Conservation (phyloP, 2,888 invertebrate species). For the Rhaphigaster nebulosa region DNA sequence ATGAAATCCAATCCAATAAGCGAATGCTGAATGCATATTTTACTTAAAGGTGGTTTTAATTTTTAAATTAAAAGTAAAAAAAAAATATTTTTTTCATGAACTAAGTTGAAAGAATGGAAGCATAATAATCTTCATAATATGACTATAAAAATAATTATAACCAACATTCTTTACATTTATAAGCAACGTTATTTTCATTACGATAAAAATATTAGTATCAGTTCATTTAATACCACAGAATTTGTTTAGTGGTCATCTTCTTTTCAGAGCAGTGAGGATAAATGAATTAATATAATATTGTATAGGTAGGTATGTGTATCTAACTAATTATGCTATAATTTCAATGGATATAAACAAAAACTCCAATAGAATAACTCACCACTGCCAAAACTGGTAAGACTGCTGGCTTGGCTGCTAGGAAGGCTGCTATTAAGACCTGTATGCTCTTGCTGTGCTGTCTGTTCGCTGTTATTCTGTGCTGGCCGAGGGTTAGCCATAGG, state of each 20-base stretch:
- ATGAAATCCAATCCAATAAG: too few species aligned
- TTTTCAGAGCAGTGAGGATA: too few species aligned
- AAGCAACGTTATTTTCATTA: background rate
- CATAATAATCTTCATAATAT: background rate
- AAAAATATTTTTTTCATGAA: too few species aligned
- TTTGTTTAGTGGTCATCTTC: too few species aligned
- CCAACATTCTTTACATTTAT: background rate
- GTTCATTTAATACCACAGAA: background rate
- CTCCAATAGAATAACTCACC: constrained; percentile 71
- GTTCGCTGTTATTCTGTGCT: constrained; percentile 70
- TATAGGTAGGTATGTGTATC: too few species aligned
- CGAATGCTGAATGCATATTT: too few species aligned
- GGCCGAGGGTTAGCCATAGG: constrained; percentile 82
- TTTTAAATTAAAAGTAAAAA: too few species aligned
- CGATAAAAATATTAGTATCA: background rate
- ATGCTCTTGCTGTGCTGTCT: constrained; percentile 69
- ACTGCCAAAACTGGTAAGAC: constrained; percentile 80
- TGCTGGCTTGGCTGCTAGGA: constrained; percentile 74
- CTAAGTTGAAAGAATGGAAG: background rate
- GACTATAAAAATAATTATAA: background rate
- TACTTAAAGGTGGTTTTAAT: too few species aligned
- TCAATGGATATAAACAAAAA: background rate
- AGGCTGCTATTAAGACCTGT: constrained; percentile 68
- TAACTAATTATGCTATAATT: background rate
- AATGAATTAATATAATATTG: too few species aligned